A percentile compares a stretch with the other conserved stretches of the same genome.
Evolutionary conservation across 2,797 vertebrate species (phyloP).

Genomic region (Gymnopithys bicolor): DNA sequence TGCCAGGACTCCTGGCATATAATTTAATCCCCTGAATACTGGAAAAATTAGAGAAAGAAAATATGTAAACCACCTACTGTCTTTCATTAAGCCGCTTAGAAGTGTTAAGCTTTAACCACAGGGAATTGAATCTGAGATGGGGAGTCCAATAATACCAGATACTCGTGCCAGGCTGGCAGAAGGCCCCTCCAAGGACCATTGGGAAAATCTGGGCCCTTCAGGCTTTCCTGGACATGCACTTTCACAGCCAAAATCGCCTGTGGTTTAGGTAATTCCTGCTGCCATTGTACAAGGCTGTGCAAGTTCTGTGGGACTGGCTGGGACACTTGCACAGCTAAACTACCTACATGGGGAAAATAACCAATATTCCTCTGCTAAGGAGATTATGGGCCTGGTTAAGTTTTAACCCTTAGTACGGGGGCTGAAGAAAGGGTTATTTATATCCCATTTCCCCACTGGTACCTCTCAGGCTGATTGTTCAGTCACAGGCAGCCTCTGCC

Average conservation of each 20-base stretch:
- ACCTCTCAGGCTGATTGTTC: not conserved
- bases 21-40: not conserved
- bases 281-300: not conserved
- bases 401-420: not conserved
- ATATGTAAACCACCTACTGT: not conserved
- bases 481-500: not conserved
- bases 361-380: not conserved
- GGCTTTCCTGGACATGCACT: not conserved
- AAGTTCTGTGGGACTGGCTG: not conserved
- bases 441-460: not conserved
- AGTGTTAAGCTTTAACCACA: not conserved
- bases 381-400: not conserved
- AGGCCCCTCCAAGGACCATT: not conserved
- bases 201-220: not conserved
- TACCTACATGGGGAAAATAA: not conserved
- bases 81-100: constrained; percentile 44
- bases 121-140: not conserved
- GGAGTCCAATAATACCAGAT: not conserved
- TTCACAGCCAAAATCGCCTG: not conserved
- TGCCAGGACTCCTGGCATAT: not conserved
- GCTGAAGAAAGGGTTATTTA: not conserved
- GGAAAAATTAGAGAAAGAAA: not conserved
- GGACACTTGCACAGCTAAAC: not conserved
- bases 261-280: not conserved
- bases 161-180: not conserved